Base-by-base conservation (phyloP, 1,140 invertebrate species). In the Apis laboriosa region DNA sequence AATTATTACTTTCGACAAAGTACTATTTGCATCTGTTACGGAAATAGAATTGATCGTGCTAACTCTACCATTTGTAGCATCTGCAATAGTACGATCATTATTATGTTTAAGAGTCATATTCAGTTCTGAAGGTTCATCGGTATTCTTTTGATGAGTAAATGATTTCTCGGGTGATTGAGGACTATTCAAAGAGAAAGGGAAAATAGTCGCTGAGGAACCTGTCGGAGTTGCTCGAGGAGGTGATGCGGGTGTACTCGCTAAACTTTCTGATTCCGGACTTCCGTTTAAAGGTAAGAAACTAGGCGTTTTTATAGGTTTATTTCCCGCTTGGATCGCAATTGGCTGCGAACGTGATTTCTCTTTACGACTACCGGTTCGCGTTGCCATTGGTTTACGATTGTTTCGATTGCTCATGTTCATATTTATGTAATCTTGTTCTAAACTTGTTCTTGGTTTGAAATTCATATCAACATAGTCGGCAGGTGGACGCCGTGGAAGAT, bases 381-480 rank as follows among this genome's bases (percentile, higher is more conserved):
- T 86, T 72, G 89, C 86, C 55, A 77, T 82, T 58, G 28, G 1
- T 75, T 87, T 85, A 61, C 88, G 82, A 21, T 86, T 88, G 49
- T 86, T 83, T n/a, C 83, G 89, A 86, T 87, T 74, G 83, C 86
- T 90, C 86, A 92, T 91, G 73, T 89, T 94, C 92, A 94, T 93
- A 72, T 94, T 94, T 77, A 94, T 94, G 51, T 94, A 94, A 34
- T 94, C 92, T 68, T 94, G 93, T 64, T 94, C 93, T 15, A 92
- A 77, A 61, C 77, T 91, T 34, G 88, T 90, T 71, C 93, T 91
- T 0, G 89, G 70, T 78, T 94, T 94, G 55, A 94, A 95, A 0
- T 94, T 93, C 96, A 96, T 96, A 81, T 96, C 95, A 3, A 96
- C 95, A 85, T 96, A 96, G 58, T 95, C 95, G 34, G 96, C 95